phyloP scores from a whole-genome alignment of 2,888 invertebrate species.

The Epirrita christyi region DNA sequence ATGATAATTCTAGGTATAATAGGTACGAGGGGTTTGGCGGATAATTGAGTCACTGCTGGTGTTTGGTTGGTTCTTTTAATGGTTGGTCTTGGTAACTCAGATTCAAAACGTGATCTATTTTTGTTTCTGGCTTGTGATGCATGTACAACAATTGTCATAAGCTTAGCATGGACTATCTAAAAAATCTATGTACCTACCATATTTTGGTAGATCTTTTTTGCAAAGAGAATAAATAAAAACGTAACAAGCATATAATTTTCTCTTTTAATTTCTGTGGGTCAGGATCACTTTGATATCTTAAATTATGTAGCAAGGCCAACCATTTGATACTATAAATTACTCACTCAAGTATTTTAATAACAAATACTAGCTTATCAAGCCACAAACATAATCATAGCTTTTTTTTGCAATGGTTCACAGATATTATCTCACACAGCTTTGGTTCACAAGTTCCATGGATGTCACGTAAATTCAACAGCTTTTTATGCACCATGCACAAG shows the following conservation, averaged over 20 bases:
- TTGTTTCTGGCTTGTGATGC: too few relatives aligned
- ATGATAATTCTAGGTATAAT: constrained; percentile 94
- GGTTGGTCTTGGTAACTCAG: constrained; percentile 7
- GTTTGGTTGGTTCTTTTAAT: constrained; percentile 37
- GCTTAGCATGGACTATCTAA: too few relatives aligned
- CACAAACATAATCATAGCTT: constrained; percentile 19
- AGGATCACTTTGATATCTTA: too few relatives aligned
- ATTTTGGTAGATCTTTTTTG: too few relatives aligned
- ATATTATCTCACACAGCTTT: constrained; percentile 8
- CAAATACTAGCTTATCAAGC: constrained; percentile 18
- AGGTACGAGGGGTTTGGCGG: constrained; percentile 87
- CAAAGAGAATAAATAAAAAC: too few relatives aligned
- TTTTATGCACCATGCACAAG: constrained; percentile 8
- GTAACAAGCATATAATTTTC: too few relatives aligned
- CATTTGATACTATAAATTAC: constrained; percentile 4
- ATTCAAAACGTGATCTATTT: too few relatives aligned
- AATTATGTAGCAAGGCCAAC: constrained; percentile 16
- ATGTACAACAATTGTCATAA: too few relatives aligned
- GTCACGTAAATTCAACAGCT: constrained; percentile 7
- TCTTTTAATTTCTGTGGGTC: too few relatives aligned
- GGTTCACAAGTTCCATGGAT: constrained; percentile 13
- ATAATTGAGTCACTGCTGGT: constrained; percentile 73
- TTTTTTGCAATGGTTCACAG: constrained; percentile 17
- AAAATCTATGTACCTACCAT: too few relatives aligned
- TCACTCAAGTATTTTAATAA: constrained; percentile 11